Conservation (phyloP, 2,113 vertebrate species). For the Hucho hucho region DNA sequence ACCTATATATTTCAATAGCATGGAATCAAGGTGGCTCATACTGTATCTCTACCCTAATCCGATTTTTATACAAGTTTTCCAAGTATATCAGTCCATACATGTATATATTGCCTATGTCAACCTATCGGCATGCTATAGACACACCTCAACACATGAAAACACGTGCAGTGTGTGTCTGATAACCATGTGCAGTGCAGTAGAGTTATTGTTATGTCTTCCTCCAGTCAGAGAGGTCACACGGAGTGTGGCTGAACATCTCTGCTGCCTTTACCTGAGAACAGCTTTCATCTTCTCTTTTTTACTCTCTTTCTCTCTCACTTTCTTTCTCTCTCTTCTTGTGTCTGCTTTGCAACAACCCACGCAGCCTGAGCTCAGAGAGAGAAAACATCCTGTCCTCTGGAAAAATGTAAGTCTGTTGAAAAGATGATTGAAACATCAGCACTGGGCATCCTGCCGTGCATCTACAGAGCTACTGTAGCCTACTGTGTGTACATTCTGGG, state of each 20-base stretch:
- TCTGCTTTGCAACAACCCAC: slow-evolving; percentile 49
- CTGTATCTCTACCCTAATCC: no score
- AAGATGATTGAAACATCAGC: neutral
- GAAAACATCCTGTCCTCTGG: slow-evolving; percentile 26
- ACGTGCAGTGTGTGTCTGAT: neutral
- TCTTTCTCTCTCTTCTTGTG: slow-evolving; percentile 17
- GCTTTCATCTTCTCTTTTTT: slow-evolving; percentile 51
- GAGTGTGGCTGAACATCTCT: slow-evolving; percentile 56
- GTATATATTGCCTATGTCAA: neutral
- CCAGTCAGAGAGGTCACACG: slow-evolving; percentile 17
- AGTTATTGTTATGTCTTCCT: slow-evolving; percentile 33
- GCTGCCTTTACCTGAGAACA: slow-evolving; percentile 39
- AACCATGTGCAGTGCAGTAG: neutral
- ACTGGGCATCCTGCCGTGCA: neutral
- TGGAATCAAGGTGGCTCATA: neutral
- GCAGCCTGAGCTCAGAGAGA: slow-evolving; percentile 29
- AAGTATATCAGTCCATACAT: neutral
- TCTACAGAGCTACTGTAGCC: neutral
- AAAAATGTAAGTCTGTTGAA: slow-evolving; percentile 4
- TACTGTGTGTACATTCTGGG: neutral
- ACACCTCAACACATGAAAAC: slow-evolving; percentile 18
- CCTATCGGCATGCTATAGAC: slow-evolving; percentile 21
- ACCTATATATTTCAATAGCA: neutral
- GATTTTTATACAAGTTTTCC: neutral
- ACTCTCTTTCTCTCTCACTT: slow-evolving; percentile 35